Evolutionary conservation across 2,797 vertebrate species (phyloP), one percentile per base, ranked within the genome.

Genomic region (Gymnocypris eckloni): DNA sequence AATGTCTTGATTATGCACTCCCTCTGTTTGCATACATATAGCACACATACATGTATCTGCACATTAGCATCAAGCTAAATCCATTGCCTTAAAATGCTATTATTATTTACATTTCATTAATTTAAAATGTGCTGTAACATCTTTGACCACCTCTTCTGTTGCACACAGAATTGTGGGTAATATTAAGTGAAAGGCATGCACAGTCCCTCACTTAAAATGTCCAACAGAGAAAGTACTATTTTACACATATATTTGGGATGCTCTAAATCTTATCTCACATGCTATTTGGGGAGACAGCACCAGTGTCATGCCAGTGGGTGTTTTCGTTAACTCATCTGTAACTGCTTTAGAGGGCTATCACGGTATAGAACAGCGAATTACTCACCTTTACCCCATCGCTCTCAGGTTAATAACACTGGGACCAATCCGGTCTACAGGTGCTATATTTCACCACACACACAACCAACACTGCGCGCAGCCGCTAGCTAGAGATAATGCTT

Each of bases 371-470:
- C 52, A 45, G 50, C 28, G 52, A 33, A 78, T 50, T 69, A 77
- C 67, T 76, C 72, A 39, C 83, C 86, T 87, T 76, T 85, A 69
- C 73, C 70, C 64, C 33, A 33, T 33, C 13, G 22, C 52, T 89
- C 76, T 43, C 75, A 83, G 84, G 52, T 86, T 88, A 89, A 87
- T 88, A 88, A 79, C 37, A 78, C 33, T 41, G 61, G 79, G 83
- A 84, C 85, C 82, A 84, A 87, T 87, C 87, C 37, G 79, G 83
- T 80, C 75, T 81, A 79, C 83, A 91, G 89, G 86, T 86, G 83
- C 80, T 88, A 78, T 86, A 80, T 88, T 86, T 87, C 81, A 87
- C 64, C 82, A 59, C 39, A 72, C 78, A 64, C 86, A 84, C 73
- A 52, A 83, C n/a, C 78, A 81, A 64, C 80, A 84, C 90, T 86